Evolutionary conservation across 2,113 vertebrate species (phyloP), one percentile per base, ranked within the genome.

Genomic region (Cynocephalus volans): DNA sequence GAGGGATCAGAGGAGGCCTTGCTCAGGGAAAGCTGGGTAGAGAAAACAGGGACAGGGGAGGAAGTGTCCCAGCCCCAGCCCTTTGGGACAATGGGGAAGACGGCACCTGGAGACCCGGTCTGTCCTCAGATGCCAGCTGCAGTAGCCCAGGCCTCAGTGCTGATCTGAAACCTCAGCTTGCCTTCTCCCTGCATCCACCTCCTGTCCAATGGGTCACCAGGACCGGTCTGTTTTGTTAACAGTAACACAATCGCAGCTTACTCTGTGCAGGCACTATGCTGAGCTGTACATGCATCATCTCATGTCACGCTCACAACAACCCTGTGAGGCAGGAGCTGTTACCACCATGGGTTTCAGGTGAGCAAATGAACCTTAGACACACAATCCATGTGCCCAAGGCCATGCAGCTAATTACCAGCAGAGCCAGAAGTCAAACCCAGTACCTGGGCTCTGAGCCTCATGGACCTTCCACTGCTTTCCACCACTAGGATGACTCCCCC

Each of bases 351-450:
- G 12, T 41, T 52, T 75, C 36, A 28, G 62, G 31, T 0, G 60
- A 62, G n/a, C 36, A 31, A 31, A 54, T 4, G 54, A 77, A 73
- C 15, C 80, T 84, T 4, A 18, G 2, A 31, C 19, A 33, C 4
- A 0, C 15, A 17, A 21, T 0, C 0, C 0, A 54, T 1, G 1
- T 1, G 1, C 23, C 62, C 0, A 2, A 12, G 13, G 85, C 72
- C 62, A 41, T 0, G 8, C 76, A 69, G 60, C 81, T 48, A n/a
- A 12, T 19, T n/a, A 48, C 2, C 4, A 0, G 15, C 60, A 65
- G 48, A 92, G 56, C 45, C 28, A 60, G 65, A 75, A 52, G 64
- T 69, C 90, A 52, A 75, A 88, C 1, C 14, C 87, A 76, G 64
- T 0, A 2, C 19, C 67, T 56, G 75, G 82, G 41, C 17, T 8